Evolutionary conservation across 1,140 invertebrate genomes (phyloP), one percentile per base, ranked within the genome.

Genomic region (Propsilocerus akamusi): DNA sequence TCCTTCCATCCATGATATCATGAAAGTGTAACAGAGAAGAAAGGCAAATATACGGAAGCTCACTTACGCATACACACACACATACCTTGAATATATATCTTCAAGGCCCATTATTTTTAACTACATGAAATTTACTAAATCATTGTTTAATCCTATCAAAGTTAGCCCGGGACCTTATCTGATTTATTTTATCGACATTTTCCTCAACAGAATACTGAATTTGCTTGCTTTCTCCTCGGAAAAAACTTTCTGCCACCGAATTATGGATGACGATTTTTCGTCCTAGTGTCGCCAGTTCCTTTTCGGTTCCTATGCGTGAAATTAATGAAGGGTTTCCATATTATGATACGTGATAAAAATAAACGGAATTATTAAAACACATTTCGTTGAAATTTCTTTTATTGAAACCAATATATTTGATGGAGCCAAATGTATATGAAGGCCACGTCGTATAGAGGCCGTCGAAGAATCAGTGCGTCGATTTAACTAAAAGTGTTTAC

Each of bases 111-210:
- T 41, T 20, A 41, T 5, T 41, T 41, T 41, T 41, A 20, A 41
- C 34, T 41, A 10, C 34, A 41, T 41, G 34, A 41, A 20, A 20
- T 41, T 41, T 41, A 41, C 34, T 17, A 41, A 41, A 41, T 41
- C 34, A 41, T 20, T 41, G 34, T 41, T 41, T 41, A 41, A 20
- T 41, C 34, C 34, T 41, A 41, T 41, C 22, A 41, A 10, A 41
- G 22, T 4, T 41, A 8, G 14, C 14, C n/a, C n/a, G 10, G 34
- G 34, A 17, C 34, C 10, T 10, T 17, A 37, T 37, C 34, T 41
- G 34, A 37, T 37, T 37, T 17, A 17, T 37, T 37, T 37, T 17
- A 11, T 30, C n/a, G n/a, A n/a, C n/a, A n/a, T n/a, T n/a, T n/a
- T n/a, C n/a, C n/a, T n/a, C n/a, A n/a, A n/a, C n/a, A n/a, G n/a